phyloP scores from a whole-genome alignment of 2,888 invertebrate species.

The Leptinotarsa peninsularis region DNA sequence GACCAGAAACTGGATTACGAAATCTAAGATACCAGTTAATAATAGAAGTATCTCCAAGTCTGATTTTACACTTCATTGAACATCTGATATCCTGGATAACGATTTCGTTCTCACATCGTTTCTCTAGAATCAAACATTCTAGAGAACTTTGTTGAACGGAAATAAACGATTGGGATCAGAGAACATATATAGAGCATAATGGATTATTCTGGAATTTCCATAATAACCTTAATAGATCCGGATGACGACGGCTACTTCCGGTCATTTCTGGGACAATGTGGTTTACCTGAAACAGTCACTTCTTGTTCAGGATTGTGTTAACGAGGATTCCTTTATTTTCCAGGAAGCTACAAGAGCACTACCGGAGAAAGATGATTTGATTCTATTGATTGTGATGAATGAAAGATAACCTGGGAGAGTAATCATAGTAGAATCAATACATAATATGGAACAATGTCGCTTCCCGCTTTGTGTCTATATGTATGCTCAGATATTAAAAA shows the following conservation, averaged over 20 bases:
- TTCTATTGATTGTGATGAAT: neutral
- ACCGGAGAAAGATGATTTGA: neutral
- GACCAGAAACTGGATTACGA: neutral
- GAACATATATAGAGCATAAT: conserved; percentile 7
- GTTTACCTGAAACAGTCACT: conserved; percentile 51
- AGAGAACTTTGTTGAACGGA: neutral
- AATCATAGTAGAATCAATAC: too few species aligned
- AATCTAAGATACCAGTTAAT: neutral
- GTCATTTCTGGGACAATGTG: conserved; percentile 52
- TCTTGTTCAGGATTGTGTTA: conserved; percentile 43
- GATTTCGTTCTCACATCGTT: neutral
- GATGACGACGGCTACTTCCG: conserved; percentile 51
- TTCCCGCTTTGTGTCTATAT: too few species aligned
- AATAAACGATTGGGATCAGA: neutral
- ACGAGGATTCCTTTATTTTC: conserved; percentile 31
- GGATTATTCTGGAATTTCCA: conserved; percentile 45
- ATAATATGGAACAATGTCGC: too few species aligned
- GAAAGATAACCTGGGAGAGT: neutral
- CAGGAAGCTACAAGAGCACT: conserved; percentile 17
- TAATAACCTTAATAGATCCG: conserved; percentile 51
- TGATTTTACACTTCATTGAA: neutral
- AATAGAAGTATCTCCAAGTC: neutral
- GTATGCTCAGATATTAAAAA: too few species aligned
- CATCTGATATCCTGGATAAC: neutral
- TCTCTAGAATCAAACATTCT: neutral